phyloP scores from a whole-genome alignment of 2,113 vertebrate species.

The Notarius lentiginosus region DNA sequence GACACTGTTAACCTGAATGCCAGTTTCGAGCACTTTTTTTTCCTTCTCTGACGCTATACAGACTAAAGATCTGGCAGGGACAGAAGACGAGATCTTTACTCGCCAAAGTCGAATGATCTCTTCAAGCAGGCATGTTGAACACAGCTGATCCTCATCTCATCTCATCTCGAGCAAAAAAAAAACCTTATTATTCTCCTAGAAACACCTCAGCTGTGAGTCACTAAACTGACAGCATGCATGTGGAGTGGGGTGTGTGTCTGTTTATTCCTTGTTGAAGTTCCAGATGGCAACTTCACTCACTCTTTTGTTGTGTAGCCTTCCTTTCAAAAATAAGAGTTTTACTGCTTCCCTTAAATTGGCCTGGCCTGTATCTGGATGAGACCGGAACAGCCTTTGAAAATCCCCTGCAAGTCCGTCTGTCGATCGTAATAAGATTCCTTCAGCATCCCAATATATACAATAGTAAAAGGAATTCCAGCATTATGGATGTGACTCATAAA shows the following conservation, averaged over 20 bases:
- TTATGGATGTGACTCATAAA: neutral
- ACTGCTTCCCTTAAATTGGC: slow-evolving; percentile 42
- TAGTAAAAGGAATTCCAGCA: neutral
- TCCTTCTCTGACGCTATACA: neutral
- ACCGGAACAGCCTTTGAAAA: slow-evolving; percentile 29
- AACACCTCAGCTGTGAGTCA: slow-evolving; percentile 23
- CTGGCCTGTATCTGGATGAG: slow-evolving; percentile 32
- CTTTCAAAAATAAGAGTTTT: slow-evolving; percentile 42
- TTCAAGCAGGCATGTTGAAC: slow-evolving; percentile 8
- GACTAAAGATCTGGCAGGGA: neutral
- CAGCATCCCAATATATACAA: neutral
- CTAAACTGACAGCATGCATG: slow-evolving; percentile 20
- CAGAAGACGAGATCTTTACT: slow-evolving; percentile 15
- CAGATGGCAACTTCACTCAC: slow-evolving; percentile 51
- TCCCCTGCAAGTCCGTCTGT: neutral
- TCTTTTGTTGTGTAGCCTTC: slow-evolving; percentile 48
- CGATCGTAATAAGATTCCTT: neutral
- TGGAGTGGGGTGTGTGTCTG: neutral
- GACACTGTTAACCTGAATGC: neutral
- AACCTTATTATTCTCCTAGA: neutral
- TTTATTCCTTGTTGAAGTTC: slow-evolving; percentile 36
- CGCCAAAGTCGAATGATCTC: neutral
- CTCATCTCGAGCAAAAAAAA: neutral
- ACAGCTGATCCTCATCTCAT: slow-evolving; percentile 4
- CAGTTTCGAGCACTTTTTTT: neutral